Percentiles rank a stretch among this genome's conserved stretches.
These are phyloP conservation scores for Taurulus bubalis DNA, from an alignment of 2,113 vertebrate species.

Conservation along the genomic window DNA sequence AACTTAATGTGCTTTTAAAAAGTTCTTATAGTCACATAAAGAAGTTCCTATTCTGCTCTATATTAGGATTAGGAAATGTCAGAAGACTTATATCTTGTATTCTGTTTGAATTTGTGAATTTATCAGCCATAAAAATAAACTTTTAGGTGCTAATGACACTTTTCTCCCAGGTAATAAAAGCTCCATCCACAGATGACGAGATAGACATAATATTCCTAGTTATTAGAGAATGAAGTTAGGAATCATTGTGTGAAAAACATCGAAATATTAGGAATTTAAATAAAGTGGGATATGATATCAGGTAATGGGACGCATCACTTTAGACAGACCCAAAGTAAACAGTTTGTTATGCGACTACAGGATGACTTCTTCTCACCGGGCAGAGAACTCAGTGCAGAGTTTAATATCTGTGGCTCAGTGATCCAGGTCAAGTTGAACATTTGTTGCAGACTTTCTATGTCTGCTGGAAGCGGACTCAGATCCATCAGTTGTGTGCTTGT, in stretches of 20 bases:
- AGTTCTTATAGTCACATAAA: not conserved
- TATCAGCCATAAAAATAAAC: not conserved
- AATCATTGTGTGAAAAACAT: not conserved
- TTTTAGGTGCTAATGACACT: not conserved
- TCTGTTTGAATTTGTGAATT: not conserved
- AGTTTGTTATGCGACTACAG: not conserved
- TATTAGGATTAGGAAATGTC: not conserved
- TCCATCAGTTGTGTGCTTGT: constrained; percentile 48
- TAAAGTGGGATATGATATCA: too few species aligned
- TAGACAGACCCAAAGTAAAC: not conserved
- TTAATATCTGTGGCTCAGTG: not conserved
- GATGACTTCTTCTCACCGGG: not conserved
- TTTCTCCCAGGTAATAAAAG: not conserved
- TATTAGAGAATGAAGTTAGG: not conserved
- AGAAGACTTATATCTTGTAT: not conserved
- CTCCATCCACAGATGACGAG: not conserved
- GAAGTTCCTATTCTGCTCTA: not conserved
- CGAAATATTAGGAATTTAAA: not conserved
- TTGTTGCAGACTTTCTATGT: constrained; percentile 2
- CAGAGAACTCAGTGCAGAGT: not conserved
- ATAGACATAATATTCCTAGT: not conserved
- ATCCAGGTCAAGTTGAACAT: constrained; percentile 12
- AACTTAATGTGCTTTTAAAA: not conserved
- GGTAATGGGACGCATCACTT: not conserved
- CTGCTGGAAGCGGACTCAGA: not conserved